Evolutionary conservation across 2,113 vertebrate species (phyloP), one percentile per base, ranked within the genome.

Genomic region (Menidia beryllina): DNA sequence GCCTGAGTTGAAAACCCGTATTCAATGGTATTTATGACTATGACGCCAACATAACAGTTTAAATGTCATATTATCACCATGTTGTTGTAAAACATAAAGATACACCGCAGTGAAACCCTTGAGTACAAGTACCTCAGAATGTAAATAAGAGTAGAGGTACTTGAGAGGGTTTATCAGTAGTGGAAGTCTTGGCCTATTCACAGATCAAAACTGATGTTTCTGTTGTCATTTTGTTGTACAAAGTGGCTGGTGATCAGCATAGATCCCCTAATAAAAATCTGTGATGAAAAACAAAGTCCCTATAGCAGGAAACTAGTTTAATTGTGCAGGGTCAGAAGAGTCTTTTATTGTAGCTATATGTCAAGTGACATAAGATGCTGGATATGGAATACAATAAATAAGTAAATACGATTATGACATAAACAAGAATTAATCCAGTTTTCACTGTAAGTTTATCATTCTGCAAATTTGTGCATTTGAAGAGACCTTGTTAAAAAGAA

Each of bases 211-310:
- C 52, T 34, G 30, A 34, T 10, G 7, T 34, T 34, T 34, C 30
- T 34, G 2, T 34, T 34, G 30, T 73, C 38, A 58, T 64, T 55
- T 64, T 63, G 23, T 23, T 48, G 41, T 59, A 19, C 48, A 9
- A 56, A 45, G 50, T 23, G 60, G 60, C 38, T 59, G 8, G 19
- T 11, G 30, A 47, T 77, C 43, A 27, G 27, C 52, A 23, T 61
- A 68, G n/a, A 71, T 59, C 52, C 48, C 36, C 38, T 48, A n/a
- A 23, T 38, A 8, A 34, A 34, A 34, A 34, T 34, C 30, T 56
- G 54, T 76, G 53, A 75, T 72, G 19, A 56, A 19, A 26, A 39
- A 23, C 23, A 21, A 34, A 8, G 13, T 38, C 41, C n/a, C 50
- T 52, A n/a, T 8, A 48, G 38, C 27, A 43, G 66, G 45, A 69